Evolutionary conservation across 2,888 invertebrate genomes (phyloP), one percentile per base, ranked within the genome.

Genomic region (Endotricha flammealis): DNA sequence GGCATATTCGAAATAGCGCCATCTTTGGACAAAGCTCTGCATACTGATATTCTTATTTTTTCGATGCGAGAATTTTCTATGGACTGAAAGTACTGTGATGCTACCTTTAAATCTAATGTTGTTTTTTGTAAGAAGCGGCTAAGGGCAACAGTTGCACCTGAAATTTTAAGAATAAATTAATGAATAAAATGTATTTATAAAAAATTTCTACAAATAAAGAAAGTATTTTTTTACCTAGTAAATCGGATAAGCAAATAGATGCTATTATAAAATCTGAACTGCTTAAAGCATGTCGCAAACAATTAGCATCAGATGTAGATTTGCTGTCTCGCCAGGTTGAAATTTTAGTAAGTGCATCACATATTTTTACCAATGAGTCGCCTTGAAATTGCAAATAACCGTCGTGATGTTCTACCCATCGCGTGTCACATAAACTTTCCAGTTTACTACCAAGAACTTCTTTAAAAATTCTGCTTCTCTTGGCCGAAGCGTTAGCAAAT

Each of bases 81-180:
- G n/a, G n/a, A n/a, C n/a, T n/a, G n/a, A n/a, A n/a, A n/a, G n/a
- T n/a, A n/a, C n/a, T n/a, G n/a, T n/a, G n/a, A n/a, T n/a, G n/a
- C n/a, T n/a, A n/a, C n/a, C 41, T 57, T 56, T 36, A 55, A 42
- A 36, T 57, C 53, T 36, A 58, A 38, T 38, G 49, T 46, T 29
- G 34, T 44, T 29, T 37, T 32, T 44, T 44, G 41, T 32, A 42
- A 30, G 37, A 42, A 28, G 39, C 41, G 36, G 39, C 39, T 41
- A 29, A 44, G 41, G 28, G 39, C 34, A 24, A 37, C 38, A 29
- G 36, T 39, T 31, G 34, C 39, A 34, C 25, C 32, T 38, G 28
- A 25, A 29, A 41, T 13, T 31, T 38, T 29, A 38, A 38, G 24
- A 38, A 14, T 33, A 24, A 29, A 23, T 36, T 38, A 37, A 22